Conservation (phyloP, 1,140 invertebrate species). For the Drosophila navojoa region DNA sequence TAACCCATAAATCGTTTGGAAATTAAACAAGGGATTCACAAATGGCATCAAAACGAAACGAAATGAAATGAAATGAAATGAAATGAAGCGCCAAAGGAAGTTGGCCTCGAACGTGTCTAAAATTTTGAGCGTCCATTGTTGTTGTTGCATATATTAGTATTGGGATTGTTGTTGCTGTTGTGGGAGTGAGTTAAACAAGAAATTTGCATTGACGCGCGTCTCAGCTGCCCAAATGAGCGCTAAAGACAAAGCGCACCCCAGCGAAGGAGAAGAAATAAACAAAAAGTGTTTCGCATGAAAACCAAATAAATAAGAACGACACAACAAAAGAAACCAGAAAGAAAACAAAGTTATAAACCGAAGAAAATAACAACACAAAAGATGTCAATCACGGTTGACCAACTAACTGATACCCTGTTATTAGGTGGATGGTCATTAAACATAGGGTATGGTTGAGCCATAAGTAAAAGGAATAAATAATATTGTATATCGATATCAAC, state of each 20-base stretch:
- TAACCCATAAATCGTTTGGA: conserved; percentile 72
- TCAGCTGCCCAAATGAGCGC: conserved; percentile 31
- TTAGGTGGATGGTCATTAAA: no score
- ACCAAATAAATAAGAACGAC: conserved; percentile 63
- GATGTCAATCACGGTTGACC: background rate
- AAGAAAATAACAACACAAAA: background rate
- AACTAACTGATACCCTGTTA: conserved; percentile 1
- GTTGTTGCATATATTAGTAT: conserved; percentile 16
- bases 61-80: background rate
- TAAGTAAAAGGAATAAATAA: no score
- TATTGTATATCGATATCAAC: background rate
- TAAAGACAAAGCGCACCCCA: conserved; percentile 33
- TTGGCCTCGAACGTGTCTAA: conserved; percentile 63
- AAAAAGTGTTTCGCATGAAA: conserved; percentile 71
- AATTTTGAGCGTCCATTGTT: conserved; percentile 61
- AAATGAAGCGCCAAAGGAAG: conserved; percentile 46
- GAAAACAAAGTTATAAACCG: conserved; percentile 42
- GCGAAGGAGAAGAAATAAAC: conserved; percentile 60
- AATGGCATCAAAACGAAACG: background rate
- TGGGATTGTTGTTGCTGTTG: conserved; percentile 19
- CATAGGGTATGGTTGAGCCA: no score
- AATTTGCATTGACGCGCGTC: conserved; percentile 66
- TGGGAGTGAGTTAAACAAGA: conserved; percentile 18
- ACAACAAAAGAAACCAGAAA: conserved; percentile 13
- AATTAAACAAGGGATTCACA: conserved; percentile 50